phyloP scores from a whole-genome alignment of 2,888 invertebrate species.

The Anoplius nigerrimus region DNA sequence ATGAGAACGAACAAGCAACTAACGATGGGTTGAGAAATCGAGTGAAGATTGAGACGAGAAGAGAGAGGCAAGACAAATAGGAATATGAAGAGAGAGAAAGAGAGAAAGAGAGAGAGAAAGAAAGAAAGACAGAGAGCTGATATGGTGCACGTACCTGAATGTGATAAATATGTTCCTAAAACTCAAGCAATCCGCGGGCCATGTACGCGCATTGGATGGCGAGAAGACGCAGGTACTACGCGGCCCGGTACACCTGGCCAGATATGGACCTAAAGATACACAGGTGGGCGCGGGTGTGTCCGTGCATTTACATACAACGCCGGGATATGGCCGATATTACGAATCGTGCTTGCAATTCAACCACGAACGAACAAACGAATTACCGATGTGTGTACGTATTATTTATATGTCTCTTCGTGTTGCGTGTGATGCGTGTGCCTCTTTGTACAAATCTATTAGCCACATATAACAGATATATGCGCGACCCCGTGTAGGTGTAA shows the following conservation, averaged over 20 bases:
- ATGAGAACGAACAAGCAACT: no score
- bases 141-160: slow-evolving; percentile 54
- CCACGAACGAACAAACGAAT: slow-evolving; percentile 48
- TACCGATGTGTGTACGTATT: slow-evolving; percentile 19
- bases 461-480: slow-evolving; percentile 13
- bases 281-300: slow-evolving; percentile 44
- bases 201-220: slow-evolving; percentile 51
- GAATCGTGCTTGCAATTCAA: slow-evolving; percentile 44
- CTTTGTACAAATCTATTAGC: neutral
- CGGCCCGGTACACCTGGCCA: slow-evolving; percentile 49
- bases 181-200: slow-evolving; percentile 50
- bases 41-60: neutral
- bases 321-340: slow-evolving; percentile 20
- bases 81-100: slow-evolving; percentile 7
- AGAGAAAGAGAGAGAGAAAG: slow-evolving; percentile 10
- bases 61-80: slow-evolving; percentile 1
- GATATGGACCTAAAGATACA: slow-evolving; percentile 42
- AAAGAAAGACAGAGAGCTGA: slow-evolving; percentile 5
- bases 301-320: slow-evolving; percentile 44
- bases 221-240: slow-evolving; percentile 54
- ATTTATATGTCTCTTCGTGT: slow-evolving; percentile 17
- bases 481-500: slow-evolving; percentile 13
- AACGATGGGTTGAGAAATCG: neutral
- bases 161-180: slow-evolving; percentile 56
- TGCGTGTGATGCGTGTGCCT: slow-evolving; percentile 14